These are phyloP conservation scores for Stenchaetothrips biformis DNA, from an alignment of 2,888 invertebrate species.

Conservation along the genomic window DNA sequence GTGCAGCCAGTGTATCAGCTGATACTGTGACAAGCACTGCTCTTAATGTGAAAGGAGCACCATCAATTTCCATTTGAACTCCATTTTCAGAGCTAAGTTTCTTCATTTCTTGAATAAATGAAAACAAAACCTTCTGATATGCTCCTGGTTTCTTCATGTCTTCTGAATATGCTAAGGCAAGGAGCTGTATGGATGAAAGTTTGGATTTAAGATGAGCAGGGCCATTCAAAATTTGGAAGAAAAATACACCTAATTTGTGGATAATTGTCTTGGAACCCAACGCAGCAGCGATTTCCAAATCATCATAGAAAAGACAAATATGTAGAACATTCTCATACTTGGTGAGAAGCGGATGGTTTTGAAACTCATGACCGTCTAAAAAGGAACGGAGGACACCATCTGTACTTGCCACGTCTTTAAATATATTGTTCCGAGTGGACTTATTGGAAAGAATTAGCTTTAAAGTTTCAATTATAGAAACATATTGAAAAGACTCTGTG, in stretches of 20 bases:
- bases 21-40: not conserved
- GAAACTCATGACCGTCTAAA: not conserved
- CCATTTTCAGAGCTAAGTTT: not conserved
- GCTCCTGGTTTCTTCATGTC: not conserved
- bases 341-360: not conserved
- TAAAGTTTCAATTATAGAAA: not conserved
- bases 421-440: not conserved
- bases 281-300: not conserved
- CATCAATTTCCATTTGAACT: not conserved
- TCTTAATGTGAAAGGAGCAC: not conserved
- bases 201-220: not conserved
- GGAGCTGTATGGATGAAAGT: not conserved
- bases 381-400: not conserved
- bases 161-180: not conserved
- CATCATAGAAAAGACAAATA: not conserved
- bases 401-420: not conserved
- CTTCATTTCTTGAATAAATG: not conserved
- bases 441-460: not conserved
- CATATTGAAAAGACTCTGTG: not conserved
- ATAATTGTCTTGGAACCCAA: not conserved
- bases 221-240: not conserved
- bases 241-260: constrained; percentile 1
- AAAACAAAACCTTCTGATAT: not conserved
- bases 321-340: not conserved
- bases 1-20: not conserved